Conservation (phyloP, 2,797 vertebrate species). For the Odontamblyopus lacepedii region DNA sequence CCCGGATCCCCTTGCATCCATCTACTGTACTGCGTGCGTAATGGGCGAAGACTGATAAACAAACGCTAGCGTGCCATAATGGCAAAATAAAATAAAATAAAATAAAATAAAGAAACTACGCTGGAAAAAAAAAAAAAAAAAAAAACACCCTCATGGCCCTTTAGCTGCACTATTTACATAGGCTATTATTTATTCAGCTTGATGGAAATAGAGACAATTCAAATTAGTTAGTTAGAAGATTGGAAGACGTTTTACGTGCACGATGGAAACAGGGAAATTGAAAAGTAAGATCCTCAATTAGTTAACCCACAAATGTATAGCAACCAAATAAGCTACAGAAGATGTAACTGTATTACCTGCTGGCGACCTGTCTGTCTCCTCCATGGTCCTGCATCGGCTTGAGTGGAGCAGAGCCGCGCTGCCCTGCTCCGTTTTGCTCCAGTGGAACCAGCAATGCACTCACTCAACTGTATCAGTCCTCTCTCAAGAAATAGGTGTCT, state of each 20-base stretch:
- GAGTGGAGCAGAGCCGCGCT: slow-evolving; percentile 55
- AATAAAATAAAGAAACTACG: neutral
- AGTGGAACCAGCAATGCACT: slow-evolving; percentile 17
- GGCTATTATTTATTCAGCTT: neutral
- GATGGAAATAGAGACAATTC: neutral
- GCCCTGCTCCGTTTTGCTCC: slow-evolving; percentile 42
- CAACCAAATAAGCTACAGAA: slow-evolving; percentile 15
- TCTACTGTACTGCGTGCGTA: slow-evolving; percentile 23
- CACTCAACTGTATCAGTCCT: neutral
- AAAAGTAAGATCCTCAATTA: neutral
- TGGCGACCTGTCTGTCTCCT: slow-evolving; percentile 79
- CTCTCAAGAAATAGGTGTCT: neutral
- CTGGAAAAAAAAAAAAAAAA: neutral
- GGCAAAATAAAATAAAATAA: slow-evolving; percentile 2
- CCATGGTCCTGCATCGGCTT: slow-evolving; percentile 81
- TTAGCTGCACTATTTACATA: neutral
- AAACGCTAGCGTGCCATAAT: too few species aligned
- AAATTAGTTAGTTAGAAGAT: slow-evolving; percentile 20
- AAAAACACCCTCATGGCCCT: too few species aligned
- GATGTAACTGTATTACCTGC: slow-evolving; percentile 55
- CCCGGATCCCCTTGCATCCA: slow-evolving; percentile 42
- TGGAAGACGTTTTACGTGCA: neutral
- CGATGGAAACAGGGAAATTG: neutral
- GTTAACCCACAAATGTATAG: neutral
- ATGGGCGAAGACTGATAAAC: slow-evolving; percentile 8